Evolutionary conservation across 2,113 vertebrate genomes (phyloP), one percentile per base, ranked within the genome.

Genomic region (Ceyx cyanopectus): DNA sequence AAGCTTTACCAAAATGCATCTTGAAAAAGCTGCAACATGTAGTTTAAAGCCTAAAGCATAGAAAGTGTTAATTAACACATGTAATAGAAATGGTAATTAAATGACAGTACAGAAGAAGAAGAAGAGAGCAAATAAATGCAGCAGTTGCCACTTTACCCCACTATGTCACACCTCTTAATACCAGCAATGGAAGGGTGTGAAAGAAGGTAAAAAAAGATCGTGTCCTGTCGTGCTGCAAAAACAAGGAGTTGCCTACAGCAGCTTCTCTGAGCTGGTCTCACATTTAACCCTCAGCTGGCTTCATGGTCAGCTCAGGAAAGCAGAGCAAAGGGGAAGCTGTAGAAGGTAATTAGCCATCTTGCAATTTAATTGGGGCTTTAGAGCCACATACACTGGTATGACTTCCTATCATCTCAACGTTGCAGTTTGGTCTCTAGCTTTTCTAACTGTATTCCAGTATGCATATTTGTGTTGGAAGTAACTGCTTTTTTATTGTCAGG

Each of bases 341-440:
- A 50, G 83, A 9, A 75, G 34, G 73, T 87, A 94, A 70, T 96
- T 68, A 89, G 89, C 77, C 74, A 2, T 56, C 83, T 46, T 48
- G 77, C 83, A 83, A 29, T 86, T 70, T 69, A 86, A 61, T 68
- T 3, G 32, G 54, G n/a, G 1, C 10, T 76, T 83, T 46, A 88
- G 1, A 73, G 76, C 45, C 51, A 20, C 80, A 66, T 50, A 67
- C 2, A 50, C 1, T 56, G 65, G 17, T 48, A 6, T 23, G 81
- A 78, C 60, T 92, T 78, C 56, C 53, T 43, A 0, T n/a, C 21
- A 81, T 45, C 89, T 72, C 43, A 78, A 60, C 5, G 5, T 50
- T 81, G 68, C 69, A n/a, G 68, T 84, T 94, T 70, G 51, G 81
- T 75, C 83, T 84, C 84, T 67, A 78, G 63, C 76, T 93, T 93